Evolutionary conservation across 2,113 vertebrate genomes (phyloP), one percentile per base, ranked within the genome.

Genomic region (Aptenodytes patagonicus): DNA sequence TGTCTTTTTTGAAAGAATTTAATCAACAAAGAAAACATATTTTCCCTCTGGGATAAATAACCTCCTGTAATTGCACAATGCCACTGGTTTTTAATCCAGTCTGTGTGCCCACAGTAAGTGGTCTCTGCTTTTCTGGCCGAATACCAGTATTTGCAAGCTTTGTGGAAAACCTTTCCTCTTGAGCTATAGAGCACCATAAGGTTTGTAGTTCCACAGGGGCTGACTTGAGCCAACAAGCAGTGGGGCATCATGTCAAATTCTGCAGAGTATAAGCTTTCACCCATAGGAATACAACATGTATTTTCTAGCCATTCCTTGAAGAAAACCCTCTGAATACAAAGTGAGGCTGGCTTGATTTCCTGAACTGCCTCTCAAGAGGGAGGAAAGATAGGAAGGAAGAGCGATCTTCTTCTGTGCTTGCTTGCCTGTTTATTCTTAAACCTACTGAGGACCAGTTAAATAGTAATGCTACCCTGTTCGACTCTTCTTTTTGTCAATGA

Each of bases 31-130:
- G 73, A 91, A 85, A 89, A 72, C 5, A 2, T 36, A 58, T 84
- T 95, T 95, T 79, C 87, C 88, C 78, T 82, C 52, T 84, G 83
- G 80, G 77, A 85, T 80, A 93, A 89, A 93, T 89, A 92, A 40
- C n/a, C 77, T 93, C 51, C 81, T 17, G 6, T 64, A 93, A 85
- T 91, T 93, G 72, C 49, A 76, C 55, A 89, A 32, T 78, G 82
- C 42, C 60, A 28, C 36, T 89, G 52, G 12, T 90, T 95, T 95
- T 89, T 93, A 96, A 92, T 80, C 25, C 29, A 76, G 65, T 42
- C 66, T 90, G 60, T 92, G 42, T 68, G 52, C 52, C 85, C 61
- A 49, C 66, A 94, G 47, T 36, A 57, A 76, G 87, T 19, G 70
- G 81, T 79, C 85, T 94, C 90, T 22, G 58, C 26, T 83, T 93